Percentiles rank a stretch among this genome's conserved stretches.
Conservation (phyloP, 2,113 vertebrate species). For the Bos indicus region DNA sequence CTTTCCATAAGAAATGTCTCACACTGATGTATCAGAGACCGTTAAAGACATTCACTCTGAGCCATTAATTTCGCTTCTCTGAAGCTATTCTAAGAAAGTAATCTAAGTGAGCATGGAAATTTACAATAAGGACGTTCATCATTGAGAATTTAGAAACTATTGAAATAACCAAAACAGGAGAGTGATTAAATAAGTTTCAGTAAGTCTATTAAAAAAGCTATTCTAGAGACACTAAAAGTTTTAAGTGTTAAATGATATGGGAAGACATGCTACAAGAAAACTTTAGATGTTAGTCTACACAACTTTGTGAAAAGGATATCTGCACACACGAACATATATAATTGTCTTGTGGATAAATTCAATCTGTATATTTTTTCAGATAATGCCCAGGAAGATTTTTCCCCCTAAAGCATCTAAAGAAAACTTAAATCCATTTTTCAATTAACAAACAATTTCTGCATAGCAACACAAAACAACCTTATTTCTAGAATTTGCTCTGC, state of each 20-base stretch:
- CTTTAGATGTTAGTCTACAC: not conserved
- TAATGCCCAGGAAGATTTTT: not conserved
- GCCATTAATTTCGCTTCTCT: not conserved
- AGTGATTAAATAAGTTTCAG: not conserved
- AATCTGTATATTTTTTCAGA: not conserved
- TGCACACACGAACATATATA: not conserved
- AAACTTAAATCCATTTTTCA: not conserved
- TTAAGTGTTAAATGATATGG: not conserved
- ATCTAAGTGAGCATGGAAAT: not conserved
- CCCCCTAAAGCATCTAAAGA: not conserved
- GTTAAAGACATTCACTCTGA: not conserved
- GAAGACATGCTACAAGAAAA: not conserved
- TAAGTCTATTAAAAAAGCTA: not conserved
- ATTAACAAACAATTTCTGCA: not conserved
- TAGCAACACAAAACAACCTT: not conserved
- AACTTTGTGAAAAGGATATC: not conserved
- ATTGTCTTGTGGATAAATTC: not conserved
- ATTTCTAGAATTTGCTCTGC: not conserved
- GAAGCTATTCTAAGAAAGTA: slow-evolving; percentile 5
- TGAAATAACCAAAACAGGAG: not conserved
- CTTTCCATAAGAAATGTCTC: not conserved
- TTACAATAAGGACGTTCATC: not conserved
- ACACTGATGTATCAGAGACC: not conserved
- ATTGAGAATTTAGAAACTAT: not conserved
- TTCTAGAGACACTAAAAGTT: not conserved